Percentiles rank a stretch among this genome's conserved stretches.
Conservation (phyloP, 2,888 invertebrate species). For the Sacculina carcini region DNA sequence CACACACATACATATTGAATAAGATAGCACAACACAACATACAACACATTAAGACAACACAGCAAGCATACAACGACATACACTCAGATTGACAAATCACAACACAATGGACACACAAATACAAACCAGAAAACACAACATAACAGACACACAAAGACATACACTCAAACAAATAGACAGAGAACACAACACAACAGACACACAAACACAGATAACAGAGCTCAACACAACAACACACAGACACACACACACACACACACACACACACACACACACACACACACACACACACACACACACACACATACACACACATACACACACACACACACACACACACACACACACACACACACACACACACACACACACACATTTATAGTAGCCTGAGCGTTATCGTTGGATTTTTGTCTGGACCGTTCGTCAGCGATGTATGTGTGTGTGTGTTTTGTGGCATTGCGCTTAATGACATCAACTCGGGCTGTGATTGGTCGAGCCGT, state of each 20-base stretch:
- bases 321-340: background rate
- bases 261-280: background rate
- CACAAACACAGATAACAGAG: background rate
- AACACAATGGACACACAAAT: too few relatives aligned
- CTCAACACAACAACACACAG: background rate
- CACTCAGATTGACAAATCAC: too few relatives aligned
- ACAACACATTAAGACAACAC: too few relatives aligned
- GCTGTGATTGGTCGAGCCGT: too few relatives aligned
- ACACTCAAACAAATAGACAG: background rate
- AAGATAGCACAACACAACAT: too few relatives aligned
- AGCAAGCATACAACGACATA: too few relatives aligned
- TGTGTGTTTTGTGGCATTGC: too few relatives aligned
- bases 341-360: background rate
- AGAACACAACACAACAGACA: background rate
- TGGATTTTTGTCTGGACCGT: too few relatives aligned
- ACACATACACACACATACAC: background rate
- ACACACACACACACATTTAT: background rate
- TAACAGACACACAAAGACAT: background rate
- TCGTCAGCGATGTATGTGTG: too few relatives aligned
- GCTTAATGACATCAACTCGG: too few relatives aligned
- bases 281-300: background rate
- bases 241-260: background rate
- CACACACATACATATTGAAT: background rate
- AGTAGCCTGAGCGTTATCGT: too few relatives aligned
- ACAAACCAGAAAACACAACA: background rate